Evolutionary conservation across 2,888 invertebrate species (phyloP), one percentile per base, ranked within the genome.

Genomic region (Hesperia comma): DNA sequence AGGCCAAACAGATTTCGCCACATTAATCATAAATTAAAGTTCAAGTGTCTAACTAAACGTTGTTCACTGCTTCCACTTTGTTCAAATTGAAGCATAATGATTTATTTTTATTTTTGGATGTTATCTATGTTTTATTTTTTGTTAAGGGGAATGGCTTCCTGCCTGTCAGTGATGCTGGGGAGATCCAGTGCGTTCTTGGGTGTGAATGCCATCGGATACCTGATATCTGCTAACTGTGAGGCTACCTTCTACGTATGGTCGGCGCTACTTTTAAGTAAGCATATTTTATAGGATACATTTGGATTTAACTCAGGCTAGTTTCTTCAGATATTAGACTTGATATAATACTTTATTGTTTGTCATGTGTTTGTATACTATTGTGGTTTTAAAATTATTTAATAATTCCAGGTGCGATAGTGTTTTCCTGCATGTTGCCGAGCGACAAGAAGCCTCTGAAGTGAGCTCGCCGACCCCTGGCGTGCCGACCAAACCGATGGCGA

Each of bases 171-270:
- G 72, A 94, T 94, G 85, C 82, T 94, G 67, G 95, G 95, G 2
- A 89, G 95, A 64, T 81, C 94, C 14, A 95, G 95, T 21, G 95
- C 95, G 0, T 94, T 95, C 75, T 78, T 93, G 0, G 95, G 95
- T 17, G 95, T 95, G 71, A 86, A 95, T 66, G 88, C 94, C 0
- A 94, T 95, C 68, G 95, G 95, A 5, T 90, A 94, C 51, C 88
- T 95, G 12, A 92, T 95, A 73, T 94, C 95, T 43, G 87, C 87
- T 40, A 92, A 93, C 75, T 95, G 95, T 72, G 94, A 94, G 75
- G 89, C 94, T 1, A 95, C 95, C 0, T 94, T 95, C 79, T 94
- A 95, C 74, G 88, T 90, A 6, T 94, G 95, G 82, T 88, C 94
- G 0, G 76, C 81, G 0, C 75, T 94, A 32, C 76, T 94, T 37